These are phyloP conservation scores for Caradrina kadenii DNA, from an alignment of 2,888 invertebrate genomes.

Conservation along the genomic window DNA sequence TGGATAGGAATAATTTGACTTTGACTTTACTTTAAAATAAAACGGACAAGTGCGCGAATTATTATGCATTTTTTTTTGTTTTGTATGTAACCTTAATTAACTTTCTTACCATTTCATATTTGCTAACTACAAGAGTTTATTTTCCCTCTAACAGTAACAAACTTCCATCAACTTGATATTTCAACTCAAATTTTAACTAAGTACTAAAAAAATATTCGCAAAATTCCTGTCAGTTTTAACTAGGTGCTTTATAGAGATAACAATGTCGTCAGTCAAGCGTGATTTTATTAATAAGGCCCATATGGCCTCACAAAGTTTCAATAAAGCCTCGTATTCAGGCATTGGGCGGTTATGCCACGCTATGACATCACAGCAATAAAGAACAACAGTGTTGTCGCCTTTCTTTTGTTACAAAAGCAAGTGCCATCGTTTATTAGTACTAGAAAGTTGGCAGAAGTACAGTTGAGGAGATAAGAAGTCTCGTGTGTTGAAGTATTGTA, in stretches of 20 bases:
- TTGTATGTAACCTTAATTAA: too few relatives aligned
- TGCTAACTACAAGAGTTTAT: too few relatives aligned
- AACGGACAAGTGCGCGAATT: too few relatives aligned
- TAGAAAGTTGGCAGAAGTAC: conserved; percentile 41
- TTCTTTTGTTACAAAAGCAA: conserved; percentile 29
- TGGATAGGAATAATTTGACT: too few relatives aligned
- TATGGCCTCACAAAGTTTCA: conserved; percentile 27
- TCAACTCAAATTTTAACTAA: too few relatives aligned
- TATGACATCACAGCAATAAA: conserved; percentile 42
- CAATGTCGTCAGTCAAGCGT: conserved; percentile 20
- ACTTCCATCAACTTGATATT: too few relatives aligned
- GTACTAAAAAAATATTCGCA: too few relatives aligned
- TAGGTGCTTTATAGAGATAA: neutral
- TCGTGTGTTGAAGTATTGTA: conserved; percentile 24
- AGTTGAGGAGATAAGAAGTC: conserved; percentile 45
- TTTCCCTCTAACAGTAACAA: too few relatives aligned
- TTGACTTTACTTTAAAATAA: too few relatives aligned
- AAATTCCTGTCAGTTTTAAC: too few relatives aligned
- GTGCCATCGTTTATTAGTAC: conserved; percentile 43
- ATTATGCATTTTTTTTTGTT: too few relatives aligned
- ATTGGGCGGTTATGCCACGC: conserved; percentile 6
- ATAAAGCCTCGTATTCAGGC: conserved; percentile 6
- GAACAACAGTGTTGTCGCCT: conserved; percentile 32
- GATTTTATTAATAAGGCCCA: conserved; percentile 45
- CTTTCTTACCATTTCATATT: too few relatives aligned